phyloP scores from a whole-genome alignment of 2,113 vertebrate species.

The Meleagris gallopavo region DNA sequence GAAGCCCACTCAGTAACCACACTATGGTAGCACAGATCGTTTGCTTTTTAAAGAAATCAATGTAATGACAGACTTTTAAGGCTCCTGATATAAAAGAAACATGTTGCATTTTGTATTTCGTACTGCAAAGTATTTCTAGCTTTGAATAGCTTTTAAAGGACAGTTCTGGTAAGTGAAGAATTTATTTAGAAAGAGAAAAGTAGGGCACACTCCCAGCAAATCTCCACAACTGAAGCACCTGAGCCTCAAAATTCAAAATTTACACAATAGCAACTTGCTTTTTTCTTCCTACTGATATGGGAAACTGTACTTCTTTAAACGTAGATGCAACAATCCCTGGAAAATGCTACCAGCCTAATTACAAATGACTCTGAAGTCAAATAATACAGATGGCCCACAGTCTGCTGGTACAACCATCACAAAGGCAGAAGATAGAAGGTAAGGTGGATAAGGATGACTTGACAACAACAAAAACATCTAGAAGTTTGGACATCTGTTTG shows the following conservation, averaged over 20 bases:
- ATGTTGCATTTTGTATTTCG: not conserved
- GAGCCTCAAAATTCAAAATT: not conserved
- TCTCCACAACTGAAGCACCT: not conserved
- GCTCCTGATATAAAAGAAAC: not conserved
- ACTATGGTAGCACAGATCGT: not conserved
- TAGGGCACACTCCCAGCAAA: not conserved
- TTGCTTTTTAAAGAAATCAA: slow-evolving; percentile 36
- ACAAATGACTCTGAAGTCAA: not conserved
- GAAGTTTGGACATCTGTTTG: not conserved
- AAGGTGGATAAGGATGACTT: not conserved
- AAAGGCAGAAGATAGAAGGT: not conserved
- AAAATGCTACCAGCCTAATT: not conserved
- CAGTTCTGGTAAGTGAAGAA: not conserved
- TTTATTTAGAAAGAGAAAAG: not conserved
- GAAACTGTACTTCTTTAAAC: not conserved
- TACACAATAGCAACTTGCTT: not conserved
- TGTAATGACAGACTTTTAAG: not conserved
- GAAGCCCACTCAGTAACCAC: slow-evolving; percentile 24
- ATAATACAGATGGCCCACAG: accelerated
- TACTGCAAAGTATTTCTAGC: not conserved
- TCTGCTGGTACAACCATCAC: not conserved
- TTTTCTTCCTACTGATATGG: not conserved
- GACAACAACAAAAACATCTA: not conserved
- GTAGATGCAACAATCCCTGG: not conserved
- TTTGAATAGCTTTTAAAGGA: not conserved